Evolutionary conservation across 2,888 invertebrate species (phyloP).

Genomic region (Bombyx huttoni): DNA sequence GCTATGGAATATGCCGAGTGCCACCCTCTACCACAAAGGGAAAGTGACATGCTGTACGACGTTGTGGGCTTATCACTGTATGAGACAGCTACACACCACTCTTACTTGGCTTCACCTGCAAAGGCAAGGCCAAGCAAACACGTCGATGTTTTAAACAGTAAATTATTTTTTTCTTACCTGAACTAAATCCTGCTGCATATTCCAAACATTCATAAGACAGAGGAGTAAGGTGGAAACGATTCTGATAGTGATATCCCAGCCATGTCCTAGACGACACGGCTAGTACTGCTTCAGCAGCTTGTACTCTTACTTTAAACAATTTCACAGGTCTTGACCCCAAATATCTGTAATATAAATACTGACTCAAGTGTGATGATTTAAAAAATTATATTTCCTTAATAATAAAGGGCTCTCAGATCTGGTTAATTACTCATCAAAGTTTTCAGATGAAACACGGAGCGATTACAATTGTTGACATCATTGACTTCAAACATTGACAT

Average conservation of each 20-base stretch:
- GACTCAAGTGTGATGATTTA: no score
- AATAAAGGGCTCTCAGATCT: conserved; percentile 46
- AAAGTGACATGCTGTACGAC: conserved; percentile 75
- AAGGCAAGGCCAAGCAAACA: conserved; percentile 37
- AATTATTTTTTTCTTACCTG: conserved; percentile 48
- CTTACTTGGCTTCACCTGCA: conserved; percentile 31
- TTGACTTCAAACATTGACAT: conserved; percentile 14
- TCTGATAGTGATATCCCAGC: conserved; percentile 99
- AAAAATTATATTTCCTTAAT: background rate
- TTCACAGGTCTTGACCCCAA: conserved; percentile 96
- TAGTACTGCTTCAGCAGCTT: conserved; percentile 95
- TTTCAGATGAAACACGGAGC: conserved; percentile 77
- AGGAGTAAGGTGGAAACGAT: conserved; percentile 94
- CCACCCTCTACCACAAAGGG: conserved; percentile 62
- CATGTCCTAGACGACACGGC: conserved; percentile 98
- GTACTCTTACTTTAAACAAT: conserved; percentile 95
- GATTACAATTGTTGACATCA: conserved; percentile 49
- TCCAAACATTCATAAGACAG: conserved; percentile 96
- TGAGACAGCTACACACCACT: conserved; percentile 65
- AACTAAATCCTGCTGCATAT: conserved; percentile 96
- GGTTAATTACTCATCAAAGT: conserved; percentile 67
- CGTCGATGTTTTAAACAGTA: conserved; percentile 28
- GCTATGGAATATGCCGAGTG: conserved; percentile 82
- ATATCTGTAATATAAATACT: conserved; percentile 66
- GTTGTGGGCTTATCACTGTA: conserved; percentile 71